These are phyloP conservation scores for Amyelois transitella DNA, from an alignment of 1,140 invertebrate species.

Conservation along the genomic window DNA sequence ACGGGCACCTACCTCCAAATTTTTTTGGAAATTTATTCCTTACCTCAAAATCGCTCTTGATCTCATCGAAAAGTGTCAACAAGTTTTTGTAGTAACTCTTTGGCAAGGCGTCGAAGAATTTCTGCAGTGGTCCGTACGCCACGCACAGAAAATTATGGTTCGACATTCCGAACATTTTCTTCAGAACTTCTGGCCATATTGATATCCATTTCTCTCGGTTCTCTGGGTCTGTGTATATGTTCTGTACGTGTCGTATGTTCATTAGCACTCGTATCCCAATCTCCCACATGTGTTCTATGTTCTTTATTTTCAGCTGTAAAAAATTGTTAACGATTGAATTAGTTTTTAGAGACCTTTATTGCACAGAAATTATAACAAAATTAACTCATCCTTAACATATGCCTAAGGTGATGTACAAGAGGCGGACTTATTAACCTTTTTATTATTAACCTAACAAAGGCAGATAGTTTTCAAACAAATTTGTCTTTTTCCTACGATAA, in stretches of 20 bases:
- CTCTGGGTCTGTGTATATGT: conserved; percentile 76
- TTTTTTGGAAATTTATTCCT: conserved; percentile 17
- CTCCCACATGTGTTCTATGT: conserved; percentile 78
- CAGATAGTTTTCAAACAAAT: too few species aligned
- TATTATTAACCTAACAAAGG: too few species aligned
- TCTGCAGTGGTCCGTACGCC: conserved; percentile 74
- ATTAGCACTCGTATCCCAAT: conserved; percentile 75
- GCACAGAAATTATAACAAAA: too few species aligned
- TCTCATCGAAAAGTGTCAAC: conserved; percentile 66
- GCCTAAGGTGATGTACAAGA: too few species aligned
- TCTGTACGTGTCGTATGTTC: conserved; percentile 76
- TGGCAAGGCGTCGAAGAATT: conserved; percentile 69
- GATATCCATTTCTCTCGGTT: conserved; percentile 75
- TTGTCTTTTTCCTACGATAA: too few species aligned
- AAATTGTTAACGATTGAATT: too few species aligned
- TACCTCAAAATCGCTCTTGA: conserved; percentile 77
- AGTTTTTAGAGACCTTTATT: too few species aligned
- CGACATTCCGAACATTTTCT: conserved; percentile 74
- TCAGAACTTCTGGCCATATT: conserved; percentile 74
- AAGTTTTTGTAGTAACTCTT: conserved; percentile 70
- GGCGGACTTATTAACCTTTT: too few species aligned
- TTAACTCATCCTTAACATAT: too few species aligned
- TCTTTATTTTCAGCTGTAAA: conserved; percentile 75
- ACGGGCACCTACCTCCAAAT: not conserved
- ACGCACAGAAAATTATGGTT: conserved; percentile 75